Conservation (phyloP, 2,888 invertebrate genomes). For the Mamestra brassicae region DNA sequence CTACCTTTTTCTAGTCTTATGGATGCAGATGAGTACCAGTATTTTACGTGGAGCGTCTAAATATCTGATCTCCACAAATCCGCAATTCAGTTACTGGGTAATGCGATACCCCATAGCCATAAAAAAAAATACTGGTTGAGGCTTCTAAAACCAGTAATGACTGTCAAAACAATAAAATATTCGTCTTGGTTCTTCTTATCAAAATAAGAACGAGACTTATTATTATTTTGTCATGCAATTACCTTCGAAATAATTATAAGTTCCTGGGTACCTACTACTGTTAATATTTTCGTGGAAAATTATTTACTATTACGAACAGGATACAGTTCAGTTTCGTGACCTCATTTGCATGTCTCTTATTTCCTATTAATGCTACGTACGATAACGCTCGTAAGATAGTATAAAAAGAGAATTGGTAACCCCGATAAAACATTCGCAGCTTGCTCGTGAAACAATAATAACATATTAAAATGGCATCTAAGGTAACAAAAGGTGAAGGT, state of each 20-base stretch:
- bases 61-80: no score
- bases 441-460: constrained; percentile 83
- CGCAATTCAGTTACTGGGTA: no score
- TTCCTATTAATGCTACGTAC: constrained; percentile 37
- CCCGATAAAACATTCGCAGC: constrained; percentile 85
- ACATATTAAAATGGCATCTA: constrained; percentile 88
- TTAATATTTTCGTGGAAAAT: constrained; percentile 16
- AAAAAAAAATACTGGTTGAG: no score
- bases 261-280: neutral
- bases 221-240: neutral
- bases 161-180: neutral
- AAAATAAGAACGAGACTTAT: neutral
- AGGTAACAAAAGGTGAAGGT: no score
- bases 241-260: constrained; percentile 1
- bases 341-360: constrained; percentile 42
- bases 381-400: constrained; percentile 45
- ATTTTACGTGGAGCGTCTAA: no score
- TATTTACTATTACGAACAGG: constrained; percentile 7
- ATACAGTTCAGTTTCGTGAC: constrained; percentile 34
- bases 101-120: no score
- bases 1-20: no score
- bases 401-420: constrained; percentile 80
- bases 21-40: no score
- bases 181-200: neutral
- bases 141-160: no score